Evolutionary conservation across 2,888 invertebrate species (phyloP).

Genomic region (Ditula angustiorana): DNA sequence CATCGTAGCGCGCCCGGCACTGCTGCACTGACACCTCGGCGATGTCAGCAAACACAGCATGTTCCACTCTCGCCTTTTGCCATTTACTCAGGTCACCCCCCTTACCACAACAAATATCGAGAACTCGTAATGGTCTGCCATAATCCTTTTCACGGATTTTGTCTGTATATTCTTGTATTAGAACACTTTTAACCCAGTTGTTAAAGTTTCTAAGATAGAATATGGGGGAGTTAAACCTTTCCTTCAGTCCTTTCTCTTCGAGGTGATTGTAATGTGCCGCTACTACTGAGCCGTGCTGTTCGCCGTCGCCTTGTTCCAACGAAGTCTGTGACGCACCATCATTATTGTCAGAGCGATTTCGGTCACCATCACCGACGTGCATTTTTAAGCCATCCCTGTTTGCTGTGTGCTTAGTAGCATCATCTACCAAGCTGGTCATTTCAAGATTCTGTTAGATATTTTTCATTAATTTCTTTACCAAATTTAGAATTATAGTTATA

Average conservation of each 20-base stretch:
- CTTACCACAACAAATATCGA: constrained; percentile 99
- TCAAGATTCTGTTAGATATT: constrained; percentile 1
- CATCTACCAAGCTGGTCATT: constrained; percentile 14
- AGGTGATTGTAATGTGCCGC: constrained; percentile 97
- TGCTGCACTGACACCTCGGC: constrained; percentile 97
- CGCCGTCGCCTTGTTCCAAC: constrained; percentile 43
- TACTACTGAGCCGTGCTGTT: constrained; percentile 87
- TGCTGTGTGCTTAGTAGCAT: constrained; percentile 2
- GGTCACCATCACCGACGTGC: constrained; percentile 12
- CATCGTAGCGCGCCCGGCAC: constrained; percentile 93
- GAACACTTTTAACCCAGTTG: constrained; percentile 99
- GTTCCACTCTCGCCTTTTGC: constrained; percentile 92
- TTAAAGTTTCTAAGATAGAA: constrained; percentile 98
- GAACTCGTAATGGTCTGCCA: constrained; percentile 89
- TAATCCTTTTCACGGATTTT: constrained; percentile 88
- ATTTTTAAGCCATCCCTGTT: constrained; percentile 11
- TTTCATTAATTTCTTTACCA: not conserved
- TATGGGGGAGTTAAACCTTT: constrained; percentile 95
- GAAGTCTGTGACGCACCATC: constrained; percentile 39
- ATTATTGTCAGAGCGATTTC: constrained; percentile 24
- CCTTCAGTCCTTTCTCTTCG: constrained; percentile 92
- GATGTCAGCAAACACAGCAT: constrained; percentile 96
- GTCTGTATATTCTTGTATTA: constrained; percentile 93
- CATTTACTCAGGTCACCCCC: constrained; percentile 99
- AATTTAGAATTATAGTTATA: not conserved